Evolutionary conservation across 1,140 invertebrate species (phyloP).

Genomic region (Nasonia longicornis): DNA sequence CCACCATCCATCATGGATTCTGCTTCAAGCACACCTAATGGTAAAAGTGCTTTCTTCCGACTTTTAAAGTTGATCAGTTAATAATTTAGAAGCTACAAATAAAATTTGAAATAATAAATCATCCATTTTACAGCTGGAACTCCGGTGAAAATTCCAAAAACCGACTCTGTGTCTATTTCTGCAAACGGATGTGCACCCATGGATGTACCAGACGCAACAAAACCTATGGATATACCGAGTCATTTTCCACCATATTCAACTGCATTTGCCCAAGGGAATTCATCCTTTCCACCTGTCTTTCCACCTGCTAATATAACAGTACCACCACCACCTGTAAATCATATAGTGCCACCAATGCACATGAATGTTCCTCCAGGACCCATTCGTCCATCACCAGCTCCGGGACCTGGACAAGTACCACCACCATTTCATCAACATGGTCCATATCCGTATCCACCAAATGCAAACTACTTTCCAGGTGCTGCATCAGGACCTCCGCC

Average conservation of each 20-base stretch:
- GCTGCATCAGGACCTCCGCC: constrained; percentile 58
- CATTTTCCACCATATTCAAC: constrained; percentile 60
- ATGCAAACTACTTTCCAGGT: constrained; percentile 59
- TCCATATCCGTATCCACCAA: constrained; percentile 62
- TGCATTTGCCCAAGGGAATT: constrained; percentile 54
- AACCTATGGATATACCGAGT: constrained; percentile 57
- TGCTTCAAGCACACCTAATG: constrained; percentile 60
- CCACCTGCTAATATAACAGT: constrained; percentile 63
- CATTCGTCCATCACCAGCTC: constrained; percentile 57
- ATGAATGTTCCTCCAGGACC: constrained; percentile 51
- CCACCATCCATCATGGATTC: constrained; percentile 57
- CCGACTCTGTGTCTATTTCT: constrained; percentile 53
- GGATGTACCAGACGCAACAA: constrained; percentile 55
- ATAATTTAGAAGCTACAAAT: too few species aligned
- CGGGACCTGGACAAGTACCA: constrained; percentile 52
- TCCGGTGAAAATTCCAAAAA: constrained; percentile 58
- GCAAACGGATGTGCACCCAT: constrained; percentile 59
- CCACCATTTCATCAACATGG: constrained; percentile 54
- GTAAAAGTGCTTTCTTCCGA: constrained; percentile 49
- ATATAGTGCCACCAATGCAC: constrained; percentile 63
- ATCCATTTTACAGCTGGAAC: constrained; percentile 52
- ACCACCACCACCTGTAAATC: constrained; percentile 65
- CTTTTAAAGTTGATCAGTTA: too few species aligned
- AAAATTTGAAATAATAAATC: too few species aligned
- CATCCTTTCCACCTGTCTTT: constrained; percentile 62